Conservation (phyloP, 1,140 invertebrate genomes). For the Diorhabda carinulata region DNA sequence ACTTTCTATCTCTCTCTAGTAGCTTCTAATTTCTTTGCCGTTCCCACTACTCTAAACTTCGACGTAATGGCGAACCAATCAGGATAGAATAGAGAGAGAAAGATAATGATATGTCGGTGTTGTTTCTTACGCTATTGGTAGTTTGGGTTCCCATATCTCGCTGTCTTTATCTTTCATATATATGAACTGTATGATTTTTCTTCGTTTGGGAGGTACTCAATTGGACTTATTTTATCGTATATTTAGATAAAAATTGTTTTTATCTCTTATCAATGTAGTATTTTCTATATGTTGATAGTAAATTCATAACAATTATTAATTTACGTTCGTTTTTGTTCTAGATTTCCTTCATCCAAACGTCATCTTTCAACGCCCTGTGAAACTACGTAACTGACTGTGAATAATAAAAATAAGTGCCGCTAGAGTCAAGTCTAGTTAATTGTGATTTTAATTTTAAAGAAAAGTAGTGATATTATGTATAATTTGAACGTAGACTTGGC, state of each 20-base stretch:
- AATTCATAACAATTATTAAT: not conserved
- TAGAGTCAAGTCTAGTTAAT: conserved; percentile 20
- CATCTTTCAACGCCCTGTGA: not conserved
- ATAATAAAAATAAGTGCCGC: not conserved
- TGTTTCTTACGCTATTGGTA: too few species aligned
- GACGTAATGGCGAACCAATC: too few species aligned
- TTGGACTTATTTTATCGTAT: too few species aligned
- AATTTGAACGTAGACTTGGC: conserved; percentile 47
- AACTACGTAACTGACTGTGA: conserved; percentile 4
- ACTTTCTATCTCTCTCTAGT: too few species aligned
- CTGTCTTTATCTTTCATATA: too few species aligned
- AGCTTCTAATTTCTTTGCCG: too few species aligned
- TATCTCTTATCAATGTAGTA: not conserved
- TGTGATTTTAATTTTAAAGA: conserved; percentile 36
- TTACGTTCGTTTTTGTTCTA: conserved; percentile 10
- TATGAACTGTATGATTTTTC: too few species aligned
- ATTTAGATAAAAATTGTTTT: not conserved
- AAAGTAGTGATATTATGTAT: conserved; percentile 45
- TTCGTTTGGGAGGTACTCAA: too few species aligned
- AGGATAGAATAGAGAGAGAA: too few species aligned
- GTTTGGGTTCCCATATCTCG: too few species aligned
- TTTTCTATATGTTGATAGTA: not conserved
- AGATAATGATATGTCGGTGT: too few species aligned
- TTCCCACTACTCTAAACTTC: too few species aligned
- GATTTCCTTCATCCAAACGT: conserved; percentile 11